These are phyloP conservation scores for Pterostichus madidus DNA, from an alignment of 2,888 invertebrate species.

Conservation along the genomic window DNA sequence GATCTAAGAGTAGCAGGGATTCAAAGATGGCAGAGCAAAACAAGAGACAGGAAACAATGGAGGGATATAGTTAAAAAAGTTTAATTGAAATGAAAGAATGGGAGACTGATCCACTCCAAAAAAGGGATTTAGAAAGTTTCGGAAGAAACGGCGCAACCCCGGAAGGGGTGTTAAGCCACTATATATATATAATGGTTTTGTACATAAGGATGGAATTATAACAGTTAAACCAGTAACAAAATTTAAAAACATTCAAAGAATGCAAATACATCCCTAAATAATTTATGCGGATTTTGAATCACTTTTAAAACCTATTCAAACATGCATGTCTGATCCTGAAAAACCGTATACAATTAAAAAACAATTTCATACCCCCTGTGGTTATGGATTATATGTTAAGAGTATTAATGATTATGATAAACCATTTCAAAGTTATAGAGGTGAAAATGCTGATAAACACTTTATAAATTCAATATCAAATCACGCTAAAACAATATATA, in stretches of 20 bases:
- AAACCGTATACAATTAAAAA: neutral
- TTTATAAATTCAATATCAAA: constrained; percentile 67
- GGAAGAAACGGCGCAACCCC: too few relatives aligned
- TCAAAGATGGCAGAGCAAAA: too few relatives aligned
- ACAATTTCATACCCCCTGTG: constrained; percentile 64
- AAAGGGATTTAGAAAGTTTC: too few relatives aligned
- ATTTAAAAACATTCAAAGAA: constrained; percentile 68
- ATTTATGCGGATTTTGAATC: constrained; percentile 69
- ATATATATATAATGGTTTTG: too few relatives aligned
- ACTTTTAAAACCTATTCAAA: constrained; percentile 67
- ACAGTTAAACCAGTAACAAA: constrained; percentile 62
- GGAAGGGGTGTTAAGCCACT: too few relatives aligned
- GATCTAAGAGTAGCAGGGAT: too few relatives aligned
- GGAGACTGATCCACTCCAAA: too few relatives aligned
- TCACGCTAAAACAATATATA: constrained; percentile 64
- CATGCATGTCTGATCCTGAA: constrained; percentile 61
- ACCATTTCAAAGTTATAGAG: constrained; percentile 64
- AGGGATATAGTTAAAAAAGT: too few relatives aligned
- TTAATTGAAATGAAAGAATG: too few relatives aligned
- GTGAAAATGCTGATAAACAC: constrained; percentile 62
- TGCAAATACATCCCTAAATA: constrained; percentile 68
- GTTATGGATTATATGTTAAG: constrained; percentile 64
- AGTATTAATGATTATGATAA: constrained; percentile 56
- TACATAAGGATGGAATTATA: constrained; percentile 3
- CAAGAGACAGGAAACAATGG: too few relatives aligned